These are phyloP conservation scores for Anguilla japonica DNA, from an alignment of 2,113 vertebrate genomes.

Conservation along the genomic window DNA sequence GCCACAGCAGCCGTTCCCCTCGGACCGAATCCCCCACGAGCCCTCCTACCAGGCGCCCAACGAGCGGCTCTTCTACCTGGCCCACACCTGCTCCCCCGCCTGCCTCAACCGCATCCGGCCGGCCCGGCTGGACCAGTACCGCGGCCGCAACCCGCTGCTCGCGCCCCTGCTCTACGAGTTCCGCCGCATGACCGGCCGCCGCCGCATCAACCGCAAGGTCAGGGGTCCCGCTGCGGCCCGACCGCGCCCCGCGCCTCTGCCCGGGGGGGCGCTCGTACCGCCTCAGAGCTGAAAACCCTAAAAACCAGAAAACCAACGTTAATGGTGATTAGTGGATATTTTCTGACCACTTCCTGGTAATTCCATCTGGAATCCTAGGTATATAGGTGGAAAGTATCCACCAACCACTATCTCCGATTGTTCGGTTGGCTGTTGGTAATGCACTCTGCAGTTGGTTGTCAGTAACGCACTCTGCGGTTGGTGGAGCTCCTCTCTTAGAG, in stretches of 20 bases:
- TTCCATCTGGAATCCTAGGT: no score
- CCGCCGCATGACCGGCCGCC: constrained; percentile 89
- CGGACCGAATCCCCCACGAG: constrained; percentile 79
- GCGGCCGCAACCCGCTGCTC: constrained; percentile 89
- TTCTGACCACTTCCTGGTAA: no score
- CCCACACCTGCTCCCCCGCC: constrained; percentile 78
- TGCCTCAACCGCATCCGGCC: constrained; percentile 85
- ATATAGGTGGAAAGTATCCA: no score
- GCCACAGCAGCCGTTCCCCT: constrained; percentile 45
- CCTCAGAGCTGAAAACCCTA: no score
- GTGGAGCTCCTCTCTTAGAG: no score
- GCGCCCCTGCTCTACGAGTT: constrained; percentile 91
- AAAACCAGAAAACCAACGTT: no score
- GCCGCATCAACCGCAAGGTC: constrained; percentile 90
- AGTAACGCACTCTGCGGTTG: no score
- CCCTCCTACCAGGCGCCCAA: constrained; percentile 84
- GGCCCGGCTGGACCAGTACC: constrained; percentile 67
- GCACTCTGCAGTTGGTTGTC: no score
- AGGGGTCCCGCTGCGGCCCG: neutral
- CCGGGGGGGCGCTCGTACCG: neutral
- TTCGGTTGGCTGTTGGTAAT: no score
- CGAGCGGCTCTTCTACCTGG: constrained; percentile 90
- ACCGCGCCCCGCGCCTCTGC: no score
- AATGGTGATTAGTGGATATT: no score
- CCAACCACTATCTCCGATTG: no score